Percentiles rank a stretch among this genome's conserved stretches.
phyloP scores from a whole-genome alignment of 2,113 vertebrate genomes.

The Sphyrna mokarran region DNA sequence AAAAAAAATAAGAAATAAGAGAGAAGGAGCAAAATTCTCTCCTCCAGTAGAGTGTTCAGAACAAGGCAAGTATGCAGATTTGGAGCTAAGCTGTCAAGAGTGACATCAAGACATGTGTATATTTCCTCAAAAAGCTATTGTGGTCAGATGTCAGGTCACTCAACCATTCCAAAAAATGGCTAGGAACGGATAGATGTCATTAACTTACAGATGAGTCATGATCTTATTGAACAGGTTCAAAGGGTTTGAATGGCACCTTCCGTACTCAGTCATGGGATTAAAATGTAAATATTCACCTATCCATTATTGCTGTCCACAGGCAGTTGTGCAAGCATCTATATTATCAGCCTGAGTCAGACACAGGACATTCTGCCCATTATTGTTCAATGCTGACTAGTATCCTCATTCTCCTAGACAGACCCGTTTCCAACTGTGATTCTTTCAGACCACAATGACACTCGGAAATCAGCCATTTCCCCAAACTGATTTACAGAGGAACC shows the following conservation, averaged over 20 bases:
- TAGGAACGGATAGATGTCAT: neutral
- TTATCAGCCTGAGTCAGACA: neutral
- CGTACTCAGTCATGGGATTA: neutral
- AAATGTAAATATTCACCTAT: neutral
- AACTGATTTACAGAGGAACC: neutral
- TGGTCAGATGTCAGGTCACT: neutral
- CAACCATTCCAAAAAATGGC: neutral
- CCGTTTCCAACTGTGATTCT: neutral
- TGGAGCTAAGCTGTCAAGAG: neutral
- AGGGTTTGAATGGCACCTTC: neutral
- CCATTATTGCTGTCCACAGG: neutral
- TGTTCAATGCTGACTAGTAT: neutral
- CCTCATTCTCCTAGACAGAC: neutral
- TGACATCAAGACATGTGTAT: neutral
- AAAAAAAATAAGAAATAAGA: neutral
- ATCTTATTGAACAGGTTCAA: neutral
- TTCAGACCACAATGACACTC: neutral
- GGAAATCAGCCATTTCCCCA: neutral
- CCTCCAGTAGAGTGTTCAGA: neutral
- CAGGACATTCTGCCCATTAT: neutral
- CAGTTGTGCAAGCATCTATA: neutral
- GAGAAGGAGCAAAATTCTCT: neutral
- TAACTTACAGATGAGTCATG: neutral
- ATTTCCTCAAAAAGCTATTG: neutral
- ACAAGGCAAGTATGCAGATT: neutral